These are phyloP conservation scores for Crotalus viridis DNA, from an alignment of 2,113 vertebrate species.

Conservation along the genomic window DNA sequence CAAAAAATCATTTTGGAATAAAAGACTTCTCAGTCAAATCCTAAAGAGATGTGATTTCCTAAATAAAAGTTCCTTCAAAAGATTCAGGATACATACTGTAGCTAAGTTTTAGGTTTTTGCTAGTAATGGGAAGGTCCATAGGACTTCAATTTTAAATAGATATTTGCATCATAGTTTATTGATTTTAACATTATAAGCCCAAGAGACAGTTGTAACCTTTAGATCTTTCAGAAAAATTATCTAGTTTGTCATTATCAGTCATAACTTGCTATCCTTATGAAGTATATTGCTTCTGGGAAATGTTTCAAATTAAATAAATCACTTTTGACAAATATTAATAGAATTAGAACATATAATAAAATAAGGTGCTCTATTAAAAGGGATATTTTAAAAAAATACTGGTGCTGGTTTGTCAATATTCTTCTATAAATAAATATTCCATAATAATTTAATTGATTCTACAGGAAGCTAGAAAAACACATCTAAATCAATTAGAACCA, in stretches of 20 bases:
- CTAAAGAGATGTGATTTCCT: conserved; percentile 12
- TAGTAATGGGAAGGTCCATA: neutral
- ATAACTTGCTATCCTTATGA: neutral
- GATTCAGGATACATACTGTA: neutral
- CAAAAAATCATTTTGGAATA: neutral
- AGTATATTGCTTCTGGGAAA: neutral
- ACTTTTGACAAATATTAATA: neutral
- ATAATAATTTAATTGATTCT: neutral
- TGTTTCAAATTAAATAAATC: neutral
- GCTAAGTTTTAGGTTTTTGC: neutral
- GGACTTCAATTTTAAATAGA: conserved; percentile 38
- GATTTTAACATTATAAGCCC: neutral
- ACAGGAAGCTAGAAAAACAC: neutral
- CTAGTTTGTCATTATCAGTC: neutral
- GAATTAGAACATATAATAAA: neutral
- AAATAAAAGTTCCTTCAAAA: conserved; percentile 12
- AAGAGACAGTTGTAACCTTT: neutral
- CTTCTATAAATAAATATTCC: neutral
- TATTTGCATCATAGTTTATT: neutral
- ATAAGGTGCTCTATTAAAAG: neutral
- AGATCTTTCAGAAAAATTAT: neutral
- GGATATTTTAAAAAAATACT: neutral
- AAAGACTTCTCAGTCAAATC: conserved; percentile 9
- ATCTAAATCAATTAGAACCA: neutral
- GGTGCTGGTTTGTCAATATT: neutral